Conservation (phyloP, 2,888 invertebrate genomes). For the Rotaria macrura region DNA sequence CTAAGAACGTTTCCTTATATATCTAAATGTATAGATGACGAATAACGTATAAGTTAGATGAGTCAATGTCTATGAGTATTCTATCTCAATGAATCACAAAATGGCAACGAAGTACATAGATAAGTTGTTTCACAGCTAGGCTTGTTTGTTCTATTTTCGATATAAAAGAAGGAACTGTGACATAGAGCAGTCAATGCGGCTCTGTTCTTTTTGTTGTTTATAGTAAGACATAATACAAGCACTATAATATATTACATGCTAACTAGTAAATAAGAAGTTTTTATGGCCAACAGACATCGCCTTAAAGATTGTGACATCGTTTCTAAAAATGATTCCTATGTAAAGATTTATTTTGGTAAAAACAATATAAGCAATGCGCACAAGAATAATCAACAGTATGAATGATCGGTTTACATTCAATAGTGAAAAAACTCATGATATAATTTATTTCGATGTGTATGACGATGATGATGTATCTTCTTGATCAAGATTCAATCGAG, state of each 20-base stretch:
- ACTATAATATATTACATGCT: neutral
- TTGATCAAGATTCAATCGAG: constrained; percentile 44
- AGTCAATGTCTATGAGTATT: neutral
- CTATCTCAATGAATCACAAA: neutral
- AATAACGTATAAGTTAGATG: too few relatives aligned
- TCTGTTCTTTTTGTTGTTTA: constrained; percentile 40
- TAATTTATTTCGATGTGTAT: constrained; percentile 15
- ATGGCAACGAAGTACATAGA: neutral
- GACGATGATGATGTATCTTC: constrained; percentile 9
- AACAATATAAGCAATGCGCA: neutral
- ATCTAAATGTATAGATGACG: too few relatives aligned
- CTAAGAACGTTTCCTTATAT: too few relatives aligned
- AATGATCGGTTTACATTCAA: neutral
- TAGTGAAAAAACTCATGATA: constrained; percentile 1
- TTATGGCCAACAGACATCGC: neutral
- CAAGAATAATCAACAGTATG: neutral
- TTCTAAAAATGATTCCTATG: neutral
- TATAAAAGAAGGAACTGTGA: neutral
- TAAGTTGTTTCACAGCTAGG: neutral
- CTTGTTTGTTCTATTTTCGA: too few relatives aligned
- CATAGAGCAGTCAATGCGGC: neutral
- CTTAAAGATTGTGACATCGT: neutral
- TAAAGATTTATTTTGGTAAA: neutral
- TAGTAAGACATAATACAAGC: constrained; percentile 38
- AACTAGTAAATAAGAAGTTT: neutral